phyloP scores from a whole-genome alignment of 2,888 invertebrate species.

The Sinelater perroti region DNA sequence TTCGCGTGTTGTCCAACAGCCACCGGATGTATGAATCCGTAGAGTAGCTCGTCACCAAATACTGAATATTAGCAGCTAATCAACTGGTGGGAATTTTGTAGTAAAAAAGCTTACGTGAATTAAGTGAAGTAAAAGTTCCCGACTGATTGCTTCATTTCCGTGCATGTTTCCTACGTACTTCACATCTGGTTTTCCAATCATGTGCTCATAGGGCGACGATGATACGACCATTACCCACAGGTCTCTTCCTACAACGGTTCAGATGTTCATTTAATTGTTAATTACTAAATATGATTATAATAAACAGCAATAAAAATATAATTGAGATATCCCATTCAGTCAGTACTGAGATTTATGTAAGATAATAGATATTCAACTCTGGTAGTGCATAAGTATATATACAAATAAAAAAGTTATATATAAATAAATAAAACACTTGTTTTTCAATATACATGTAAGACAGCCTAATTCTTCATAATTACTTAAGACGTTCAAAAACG shows the following conservation, averaged over 20 bases:
- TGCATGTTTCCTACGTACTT: slow-evolving; percentile 97
- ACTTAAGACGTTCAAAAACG: no score
- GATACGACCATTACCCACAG: slow-evolving; percentile 95
- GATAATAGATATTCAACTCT: no score
- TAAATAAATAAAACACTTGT: no score
- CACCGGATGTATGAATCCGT: slow-evolving; percentile 87
- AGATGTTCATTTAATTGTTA: neutral
- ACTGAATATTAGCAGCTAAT: slow-evolving; percentile 72
- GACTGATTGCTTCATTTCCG: slow-evolving; percentile 95
- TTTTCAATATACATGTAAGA: no score
- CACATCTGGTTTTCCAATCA: slow-evolving; percentile 95
- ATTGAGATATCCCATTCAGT: no score
- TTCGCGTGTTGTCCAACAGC: slow-evolving; percentile 92
- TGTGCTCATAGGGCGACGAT: slow-evolving; percentile 88
- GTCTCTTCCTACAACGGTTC: slow-evolving; percentile 78
- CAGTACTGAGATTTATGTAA: neutral
- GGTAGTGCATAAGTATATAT: no score
- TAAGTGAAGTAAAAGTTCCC: slow-evolving; percentile 91
- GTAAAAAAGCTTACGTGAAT: slow-evolving; percentile 71
- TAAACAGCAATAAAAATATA: neutral
- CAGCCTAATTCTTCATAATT: no score
- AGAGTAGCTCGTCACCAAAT: slow-evolving; percentile 83
- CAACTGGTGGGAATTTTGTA: neutral
- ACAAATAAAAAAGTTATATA: no score
- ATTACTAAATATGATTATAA: no score